A percentile compares a stretch with the other conserved stretches of the same genome.
phyloP scores from a whole-genome alignment of 2,888 invertebrate genomes.

The Hypsopygia costalis region DNA sequence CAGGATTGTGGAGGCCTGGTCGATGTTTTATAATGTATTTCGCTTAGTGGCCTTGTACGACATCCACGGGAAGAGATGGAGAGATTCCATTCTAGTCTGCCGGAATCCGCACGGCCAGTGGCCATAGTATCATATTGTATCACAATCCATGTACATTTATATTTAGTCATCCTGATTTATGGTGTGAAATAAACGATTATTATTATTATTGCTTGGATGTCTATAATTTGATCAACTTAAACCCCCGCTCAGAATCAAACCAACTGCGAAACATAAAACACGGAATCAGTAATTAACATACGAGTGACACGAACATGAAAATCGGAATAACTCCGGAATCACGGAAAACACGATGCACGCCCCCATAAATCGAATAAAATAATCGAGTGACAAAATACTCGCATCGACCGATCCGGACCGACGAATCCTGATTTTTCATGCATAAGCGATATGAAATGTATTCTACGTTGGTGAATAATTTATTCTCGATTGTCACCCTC shows the following conservation, averaged over 20 bases:
- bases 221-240: too few species aligned
- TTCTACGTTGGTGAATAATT: conserved; percentile 64
- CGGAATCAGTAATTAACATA: conserved; percentile 30
- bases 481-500: conserved; percentile 55
- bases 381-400: conserved; percentile 49
- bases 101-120: too few species aligned
- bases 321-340: conserved; percentile 22
- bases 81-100: too few species aligned
- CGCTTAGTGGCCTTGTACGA: too few species aligned
- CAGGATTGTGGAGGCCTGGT: too few species aligned
- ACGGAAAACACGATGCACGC: conserved; percentile 16
- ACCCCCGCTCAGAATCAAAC: neutral
- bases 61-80: too few species aligned
- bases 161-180: too few species aligned
- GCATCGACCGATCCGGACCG: conserved; percentile 29
- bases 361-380: conserved; percentile 52
- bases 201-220: neutral
- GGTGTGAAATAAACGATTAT: too few species aligned
- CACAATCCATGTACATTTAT: too few species aligned
- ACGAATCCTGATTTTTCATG: conserved; percentile 55
- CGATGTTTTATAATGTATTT: too few species aligned
- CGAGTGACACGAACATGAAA: conserved; percentile 26
- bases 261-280: conserved; percentile 10
- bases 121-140: too few species aligned
- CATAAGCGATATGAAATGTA: conserved; percentile 64